Percentiles rank a stretch among this genome's conserved stretches.
phyloP scores from a whole-genome alignment of 2,113 vertebrate species.

The Emydura subglobosa region DNA sequence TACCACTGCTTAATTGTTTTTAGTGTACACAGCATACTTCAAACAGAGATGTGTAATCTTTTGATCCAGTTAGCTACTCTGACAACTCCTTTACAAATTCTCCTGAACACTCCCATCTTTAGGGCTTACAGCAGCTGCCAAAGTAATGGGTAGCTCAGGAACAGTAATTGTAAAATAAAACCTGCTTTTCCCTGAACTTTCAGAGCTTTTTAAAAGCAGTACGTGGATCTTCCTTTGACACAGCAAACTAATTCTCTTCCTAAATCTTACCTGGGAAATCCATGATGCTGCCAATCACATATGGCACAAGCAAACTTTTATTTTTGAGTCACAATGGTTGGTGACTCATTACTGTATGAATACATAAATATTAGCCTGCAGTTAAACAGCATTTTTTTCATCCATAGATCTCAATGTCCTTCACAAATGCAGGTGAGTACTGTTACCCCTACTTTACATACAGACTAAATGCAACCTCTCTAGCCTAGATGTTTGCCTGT shows the following conservation, averaged over 20 bases:
- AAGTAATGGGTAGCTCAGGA: background rate
- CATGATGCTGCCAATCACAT: background rate
- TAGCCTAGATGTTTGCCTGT: background rate
- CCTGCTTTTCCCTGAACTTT: background rate
- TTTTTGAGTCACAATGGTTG: background rate
- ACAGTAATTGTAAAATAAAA: conserved; percentile 7
- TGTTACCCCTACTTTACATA: background rate
- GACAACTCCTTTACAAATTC: background rate
- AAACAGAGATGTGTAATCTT: background rate
- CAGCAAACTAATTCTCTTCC: background rate
- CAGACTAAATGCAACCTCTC: background rate
- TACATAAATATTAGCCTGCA: background rate
- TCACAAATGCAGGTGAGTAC: background rate
- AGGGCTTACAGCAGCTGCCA: background rate
- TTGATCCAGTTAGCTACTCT: background rate
- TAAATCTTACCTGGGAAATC: background rate
- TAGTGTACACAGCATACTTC: conserved; percentile 18
- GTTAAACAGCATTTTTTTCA: background rate
- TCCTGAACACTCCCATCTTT: background rate
- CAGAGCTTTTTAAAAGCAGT: background rate
- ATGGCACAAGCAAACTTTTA: background rate
- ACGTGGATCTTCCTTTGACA: background rate
- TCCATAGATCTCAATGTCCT: background rate
- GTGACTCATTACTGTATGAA: background rate
- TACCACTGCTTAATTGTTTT: background rate